Percentiles rank a stretch among this genome's conserved stretches.
Conservation (phyloP, 2,113 vertebrate genomes). For the Hipposideros armiger region DNA sequence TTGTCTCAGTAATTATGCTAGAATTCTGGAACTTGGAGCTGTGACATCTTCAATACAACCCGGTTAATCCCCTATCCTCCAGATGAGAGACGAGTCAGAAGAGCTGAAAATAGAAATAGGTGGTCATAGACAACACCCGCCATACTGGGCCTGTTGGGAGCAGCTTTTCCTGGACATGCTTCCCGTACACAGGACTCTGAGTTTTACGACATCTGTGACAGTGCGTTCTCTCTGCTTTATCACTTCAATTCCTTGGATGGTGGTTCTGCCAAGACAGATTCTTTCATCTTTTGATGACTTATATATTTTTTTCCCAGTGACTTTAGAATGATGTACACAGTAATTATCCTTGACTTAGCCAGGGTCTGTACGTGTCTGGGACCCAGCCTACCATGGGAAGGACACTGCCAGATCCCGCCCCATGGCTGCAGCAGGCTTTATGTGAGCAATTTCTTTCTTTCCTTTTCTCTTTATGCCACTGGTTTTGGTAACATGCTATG, state of each 20-base stretch:
- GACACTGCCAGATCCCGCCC: neutral
- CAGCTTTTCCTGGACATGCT: neutral
- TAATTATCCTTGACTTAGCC: neutral
- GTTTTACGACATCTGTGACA: neutral
- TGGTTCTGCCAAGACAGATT: conserved; percentile 33
- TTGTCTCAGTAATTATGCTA: neutral
- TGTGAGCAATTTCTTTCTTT: neutral
- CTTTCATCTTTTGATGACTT: conserved; percentile 49
- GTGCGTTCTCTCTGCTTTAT: neutral
- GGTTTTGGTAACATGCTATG: neutral
- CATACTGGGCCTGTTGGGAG: neutral
- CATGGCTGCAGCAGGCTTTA: neutral
- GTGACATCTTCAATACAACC: neutral
- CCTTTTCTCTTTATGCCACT: neutral
- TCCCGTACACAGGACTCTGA: neutral
- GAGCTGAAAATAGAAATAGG: neutral
- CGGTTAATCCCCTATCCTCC: neutral
- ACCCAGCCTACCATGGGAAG: neutral
- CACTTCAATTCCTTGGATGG: conserved; percentile 37
- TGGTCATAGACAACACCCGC: neutral
- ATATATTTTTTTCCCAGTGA: neutral
- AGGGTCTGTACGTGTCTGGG: neutral
- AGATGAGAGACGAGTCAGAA: neutral
- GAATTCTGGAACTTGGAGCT: neutral
- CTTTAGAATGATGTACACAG: conserved; percentile 32